These are phyloP conservation scores for Gerris lacustris DNA, from an alignment of 2,888 invertebrate species.

Conservation along the genomic window DNA sequence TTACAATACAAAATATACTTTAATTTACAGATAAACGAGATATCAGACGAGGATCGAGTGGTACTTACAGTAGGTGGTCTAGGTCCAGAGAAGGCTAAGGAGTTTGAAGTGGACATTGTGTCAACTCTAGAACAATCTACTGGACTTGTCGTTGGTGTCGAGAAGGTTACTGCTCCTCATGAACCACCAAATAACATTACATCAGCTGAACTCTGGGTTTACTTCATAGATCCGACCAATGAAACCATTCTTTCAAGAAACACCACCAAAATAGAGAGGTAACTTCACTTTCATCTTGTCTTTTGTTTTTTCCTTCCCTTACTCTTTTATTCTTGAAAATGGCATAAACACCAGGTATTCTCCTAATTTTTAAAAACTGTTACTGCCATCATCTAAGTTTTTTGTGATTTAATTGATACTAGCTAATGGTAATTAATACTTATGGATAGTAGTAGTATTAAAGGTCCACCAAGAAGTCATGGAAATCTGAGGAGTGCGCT, in stretches of 20 bases:
- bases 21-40: slow-evolving; percentile 53
- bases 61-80: slow-evolving; percentile 64
- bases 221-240: slow-evolving; percentile 64
- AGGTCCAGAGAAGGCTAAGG: slow-evolving; percentile 54
- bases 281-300: slow-evolving; percentile 33
- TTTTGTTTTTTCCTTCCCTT: background rate
- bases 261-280: slow-evolving; percentile 56
- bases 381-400: too few relatives aligned
- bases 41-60: slow-evolving; percentile 63
- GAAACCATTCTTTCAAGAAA: slow-evolving; percentile 63
- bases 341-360: too few relatives aligned
- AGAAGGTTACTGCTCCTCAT: slow-evolving; percentile 60
- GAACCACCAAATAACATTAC: slow-evolving; percentile 64
- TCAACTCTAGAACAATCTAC: slow-evolving; percentile 57
- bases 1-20: background rate
- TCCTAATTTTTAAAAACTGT: too few relatives aligned
- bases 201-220: slow-evolving; percentile 80
- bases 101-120: slow-evolving; percentile 45
- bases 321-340: too few relatives aligned
- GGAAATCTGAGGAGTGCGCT: too few relatives aligned
- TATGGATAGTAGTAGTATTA: too few relatives aligned
- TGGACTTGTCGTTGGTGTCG: slow-evolving; percentile 65
- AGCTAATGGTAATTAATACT: too few relatives aligned
- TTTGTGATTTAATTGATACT: too few relatives aligned
- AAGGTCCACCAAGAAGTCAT: too few relatives aligned